Evolutionary conservation across 23 tunicate species (phyloP).

Genomic region (Oikopleura vanhoeffeni): DNA sequence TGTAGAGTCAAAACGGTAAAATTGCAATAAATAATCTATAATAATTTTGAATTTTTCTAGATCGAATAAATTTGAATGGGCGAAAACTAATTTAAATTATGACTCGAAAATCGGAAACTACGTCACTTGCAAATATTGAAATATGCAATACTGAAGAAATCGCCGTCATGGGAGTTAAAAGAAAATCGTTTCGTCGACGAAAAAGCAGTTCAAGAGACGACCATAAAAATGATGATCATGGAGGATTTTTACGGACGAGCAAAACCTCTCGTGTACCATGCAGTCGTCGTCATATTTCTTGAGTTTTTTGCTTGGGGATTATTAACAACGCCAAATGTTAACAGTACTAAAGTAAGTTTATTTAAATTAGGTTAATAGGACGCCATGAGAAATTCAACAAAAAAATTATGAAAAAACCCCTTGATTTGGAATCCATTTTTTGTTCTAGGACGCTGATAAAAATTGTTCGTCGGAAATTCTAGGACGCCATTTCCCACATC

Average conservation of each 20-base stretch:
- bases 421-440: no score
- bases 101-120: neutral
- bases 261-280: constrained; percentile 90
- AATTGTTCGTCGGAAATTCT: no score
- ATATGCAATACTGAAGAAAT: neutral
- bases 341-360: neutral
- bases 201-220: neutral
- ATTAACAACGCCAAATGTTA: constrained; percentile 63
- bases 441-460: no score
- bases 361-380: no score
- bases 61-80: neutral
- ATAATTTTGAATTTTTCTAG: no score
- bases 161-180: neutral
- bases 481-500: no score
- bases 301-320: constrained; percentile 99
- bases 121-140: neutral
- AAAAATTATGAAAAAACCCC: no score
- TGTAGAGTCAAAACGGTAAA: no score
- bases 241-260: neutral
- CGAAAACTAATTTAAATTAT: neutral
- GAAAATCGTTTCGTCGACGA: neutral
- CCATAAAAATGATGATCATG: neutral
- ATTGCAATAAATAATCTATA: no score
- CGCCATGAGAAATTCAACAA: no score
- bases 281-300: constrained; percentile 69